These are phyloP conservation scores for Hyla sarda DNA, from an alignment of 2,113 vertebrate species.

Conservation along the genomic window DNA sequence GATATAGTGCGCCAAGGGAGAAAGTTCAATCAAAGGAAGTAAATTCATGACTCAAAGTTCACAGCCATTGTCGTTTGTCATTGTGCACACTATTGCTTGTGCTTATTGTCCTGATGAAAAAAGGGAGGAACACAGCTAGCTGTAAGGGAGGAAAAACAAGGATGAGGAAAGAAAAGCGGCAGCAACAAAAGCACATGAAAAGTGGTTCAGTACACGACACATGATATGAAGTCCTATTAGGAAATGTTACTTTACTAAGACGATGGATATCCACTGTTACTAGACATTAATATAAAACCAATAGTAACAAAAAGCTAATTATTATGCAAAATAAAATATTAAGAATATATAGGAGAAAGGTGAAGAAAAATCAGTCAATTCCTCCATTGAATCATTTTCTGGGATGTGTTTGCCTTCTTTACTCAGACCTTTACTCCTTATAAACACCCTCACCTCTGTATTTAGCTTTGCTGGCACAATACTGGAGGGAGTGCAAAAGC, in stretches of 20 bases:
- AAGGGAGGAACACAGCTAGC: neutral
- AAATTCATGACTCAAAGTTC: constrained; percentile 14
- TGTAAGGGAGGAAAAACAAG: neutral
- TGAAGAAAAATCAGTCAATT: too few relatives aligned
- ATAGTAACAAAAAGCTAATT: too few relatives aligned
- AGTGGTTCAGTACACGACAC: too few relatives aligned
- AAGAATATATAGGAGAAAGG: too few relatives aligned
- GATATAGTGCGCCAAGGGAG: neutral
- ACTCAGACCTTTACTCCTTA: constrained; percentile 8
- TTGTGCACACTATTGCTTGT: too few relatives aligned
- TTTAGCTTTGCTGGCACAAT: constrained; percentile 23
- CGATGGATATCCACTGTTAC: too few relatives aligned
- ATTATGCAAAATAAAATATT: neutral
- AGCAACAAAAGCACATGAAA: neutral
- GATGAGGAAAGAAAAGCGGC: neutral
- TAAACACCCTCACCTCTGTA: constrained; percentile 18
- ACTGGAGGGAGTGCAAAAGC: neutral
- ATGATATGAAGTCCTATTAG: too few relatives aligned
- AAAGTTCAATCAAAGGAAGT: constrained; percentile 5
- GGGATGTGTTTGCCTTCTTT: too few relatives aligned
- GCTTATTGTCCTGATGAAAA: neutral
- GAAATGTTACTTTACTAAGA: too few relatives aligned
- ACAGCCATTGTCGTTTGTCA: neutral
- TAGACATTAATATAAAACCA: too few relatives aligned
- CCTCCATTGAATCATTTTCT: neutral